phyloP scores from a whole-genome alignment of 2,797 vertebrate genomes.

The Eulemur rubriventer region DNA sequence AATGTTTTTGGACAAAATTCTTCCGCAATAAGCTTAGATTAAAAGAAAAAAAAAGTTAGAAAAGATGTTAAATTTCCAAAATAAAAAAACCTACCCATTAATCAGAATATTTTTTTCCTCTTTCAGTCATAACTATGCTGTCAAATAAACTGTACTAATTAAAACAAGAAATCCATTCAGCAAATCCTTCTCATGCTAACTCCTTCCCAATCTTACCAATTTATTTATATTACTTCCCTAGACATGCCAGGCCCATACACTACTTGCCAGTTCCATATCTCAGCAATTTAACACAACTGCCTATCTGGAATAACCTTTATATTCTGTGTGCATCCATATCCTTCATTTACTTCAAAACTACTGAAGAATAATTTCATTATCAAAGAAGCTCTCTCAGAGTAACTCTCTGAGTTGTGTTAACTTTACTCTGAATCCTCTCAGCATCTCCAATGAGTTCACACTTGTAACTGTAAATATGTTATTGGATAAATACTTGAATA shows the following conservation, averaged over 20 bases:
- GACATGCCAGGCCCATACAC: background rate
- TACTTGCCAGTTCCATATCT: background rate
- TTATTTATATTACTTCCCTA: background rate
- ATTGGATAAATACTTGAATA: background rate
- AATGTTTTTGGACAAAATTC: conserved; percentile 93
- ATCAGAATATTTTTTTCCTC: background rate
- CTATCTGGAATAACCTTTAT: background rate
- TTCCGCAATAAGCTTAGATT: conserved; percentile 94
- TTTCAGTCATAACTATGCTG: conserved; percentile 10
- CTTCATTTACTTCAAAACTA: conserved; percentile 17
- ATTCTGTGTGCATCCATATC: background rate
- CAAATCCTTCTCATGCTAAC: background rate
- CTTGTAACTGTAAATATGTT: background rate
- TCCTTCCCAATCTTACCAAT: background rate
- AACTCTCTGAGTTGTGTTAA: background rate
- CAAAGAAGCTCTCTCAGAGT: background rate
- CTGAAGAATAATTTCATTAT: background rate
- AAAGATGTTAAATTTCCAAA: background rate
- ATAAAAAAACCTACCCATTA: background rate
- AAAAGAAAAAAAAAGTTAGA: conserved; percentile 51
- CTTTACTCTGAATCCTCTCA: background rate
- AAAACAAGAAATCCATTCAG: conserved; percentile 12
- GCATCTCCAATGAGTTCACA: background rate
- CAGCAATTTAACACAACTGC: background rate
- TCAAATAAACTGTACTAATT: conserved; percentile 12